Evolutionary conservation across 2,797 vertebrate genomes (phyloP), one percentile per base, ranked within the genome.

Genomic region (Rachycentron canadum): DNA sequence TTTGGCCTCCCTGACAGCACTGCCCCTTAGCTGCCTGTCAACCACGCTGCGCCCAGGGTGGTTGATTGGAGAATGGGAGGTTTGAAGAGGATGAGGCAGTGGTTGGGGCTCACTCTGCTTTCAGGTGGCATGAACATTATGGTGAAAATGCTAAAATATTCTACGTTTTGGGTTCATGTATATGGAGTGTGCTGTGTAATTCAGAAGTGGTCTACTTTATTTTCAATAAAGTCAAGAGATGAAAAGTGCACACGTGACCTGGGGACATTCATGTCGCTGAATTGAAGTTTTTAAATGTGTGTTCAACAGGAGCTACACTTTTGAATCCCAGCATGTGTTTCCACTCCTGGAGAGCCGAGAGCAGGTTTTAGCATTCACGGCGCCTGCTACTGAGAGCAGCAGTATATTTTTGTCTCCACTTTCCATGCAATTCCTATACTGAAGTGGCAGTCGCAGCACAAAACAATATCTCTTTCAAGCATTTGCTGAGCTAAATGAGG

Each of bases 1-100:
- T 86, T 82, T 88, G 85, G 90, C 91, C 83, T 90, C 90, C 83
- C 87, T 91, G 88, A 89, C 88, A 91, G 88, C 76, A 19, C 77
- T 79, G 86, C 88, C 77, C 90, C 85, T 94, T 91, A 91, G 88
- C 90, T 88, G 89, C 85, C 85, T 85, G 88, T 93, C 93, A 91
- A 25, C 84, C 88, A 63, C 69, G 63, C 84, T 38, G 13, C 69
- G 57, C 49, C 53, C 32, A 57, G 25, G 66, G 50, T 66, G 71
- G 72, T 30, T 79, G 80, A 80, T 76, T 73, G 78, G 32, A 67
- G 50, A 73, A 58, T 32, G 38, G 73, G 76, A 68, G 74, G 65
- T 69, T 64, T 58, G 32, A 72, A 53, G 57, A 69, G 60, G 45
- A 75, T 55, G 80, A 64, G 67, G 75, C 64, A 57, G 8, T 53